Evolutionary conservation across 2,113 vertebrate species (phyloP), one percentile per base, ranked within the genome.

Genomic region (Eudyptes chrysolophus): DNA sequence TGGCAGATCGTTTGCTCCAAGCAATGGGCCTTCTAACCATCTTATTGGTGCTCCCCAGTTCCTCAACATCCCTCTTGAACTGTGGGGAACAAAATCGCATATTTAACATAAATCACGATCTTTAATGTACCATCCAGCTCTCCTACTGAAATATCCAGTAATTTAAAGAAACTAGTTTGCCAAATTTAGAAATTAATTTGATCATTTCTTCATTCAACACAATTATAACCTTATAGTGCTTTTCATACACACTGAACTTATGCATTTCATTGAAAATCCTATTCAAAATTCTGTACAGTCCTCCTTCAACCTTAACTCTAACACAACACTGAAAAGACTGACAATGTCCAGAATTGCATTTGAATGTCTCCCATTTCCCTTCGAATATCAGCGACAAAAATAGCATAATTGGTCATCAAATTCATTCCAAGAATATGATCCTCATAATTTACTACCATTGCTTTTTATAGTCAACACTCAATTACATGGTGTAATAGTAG

Each of bases 401-500:
- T 36, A 96, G 54, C 34, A 52, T 75, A 76, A 79, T 8, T 85
- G 61, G 65, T 79, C 77, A 95, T 71, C 78, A 90, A 76, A 82
- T 79, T 85, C 11, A 61, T 85, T 92, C 66, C 85, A 93, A 61
- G 54, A 90, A 46, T 38, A 62, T 11, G 18, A 71, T 32, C 24
- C 30, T 76, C 80, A 82, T 2, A 54, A 74, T 94, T 92, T 92
- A 93, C 52, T 70, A 69, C 25, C 66, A 49, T 32, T 80, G 49
- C 75, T 95, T 96, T 93, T 94, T 57, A 80, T 17, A 94, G 78
- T 69, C 75, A 89, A 69, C 44, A 64, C 25, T 79, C 42, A 82
- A 89, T 55, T 85, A 76, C 40, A 38, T 5, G 18, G 71, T 30
- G 29, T 44, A 83, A 57, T 14, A 93, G 71, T 6, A 32, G 40